These are phyloP conservation scores for Drosophila meridionalis DNA, from an alignment of 2,888 invertebrate species.

Conservation along the genomic window DNA sequence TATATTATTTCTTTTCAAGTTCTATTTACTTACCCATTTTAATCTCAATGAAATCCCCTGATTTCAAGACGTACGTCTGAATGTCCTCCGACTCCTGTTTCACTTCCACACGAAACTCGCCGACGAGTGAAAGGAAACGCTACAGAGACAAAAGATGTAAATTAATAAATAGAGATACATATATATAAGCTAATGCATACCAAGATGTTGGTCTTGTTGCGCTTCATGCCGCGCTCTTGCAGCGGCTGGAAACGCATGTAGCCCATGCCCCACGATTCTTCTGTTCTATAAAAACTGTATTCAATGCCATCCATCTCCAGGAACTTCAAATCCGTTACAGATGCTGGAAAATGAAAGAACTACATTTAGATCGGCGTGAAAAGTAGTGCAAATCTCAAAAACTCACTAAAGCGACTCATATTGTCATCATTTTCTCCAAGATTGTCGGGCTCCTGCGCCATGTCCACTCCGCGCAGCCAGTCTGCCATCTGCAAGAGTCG, in stretches of 20 bases:
- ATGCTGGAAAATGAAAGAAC: slow-evolving; percentile 24
- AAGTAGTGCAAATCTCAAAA: too few species aligned
- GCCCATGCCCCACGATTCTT: slow-evolving; percentile 41
- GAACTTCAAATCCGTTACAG: slow-evolving; percentile 49
- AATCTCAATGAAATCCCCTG: slow-evolving; percentile 68
- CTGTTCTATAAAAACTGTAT: slow-evolving; percentile 69
- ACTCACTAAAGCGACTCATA: slow-evolving; percentile 41
- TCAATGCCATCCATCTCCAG: slow-evolving; percentile 62
- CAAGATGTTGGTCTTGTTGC: slow-evolving; percentile 56
- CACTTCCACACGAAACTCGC: slow-evolving; percentile 54
- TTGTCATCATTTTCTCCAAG: neutral
- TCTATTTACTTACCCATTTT: slow-evolving; percentile 45
- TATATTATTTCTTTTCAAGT: neutral
- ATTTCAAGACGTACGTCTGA: slow-evolving; percentile 30
- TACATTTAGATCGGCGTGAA: too few species aligned
- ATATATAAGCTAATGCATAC: slow-evolving; percentile 34
- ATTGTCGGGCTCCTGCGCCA: neutral
- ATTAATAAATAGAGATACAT: neutral
- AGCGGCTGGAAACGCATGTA: slow-evolving; percentile 69
- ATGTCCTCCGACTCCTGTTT: neutral
- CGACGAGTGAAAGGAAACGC: slow-evolving; percentile 66
- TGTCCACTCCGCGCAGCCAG: slow-evolving; percentile 41
- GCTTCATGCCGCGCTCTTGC: slow-evolving; percentile 60
- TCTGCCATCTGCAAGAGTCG: slow-evolving; percentile 14
- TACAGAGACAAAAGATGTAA: slow-evolving; percentile 9